These are phyloP conservation scores for Lacerta viridis DNA, from an alignment of 2,797 vertebrate species.

Conservation along the genomic window DNA sequence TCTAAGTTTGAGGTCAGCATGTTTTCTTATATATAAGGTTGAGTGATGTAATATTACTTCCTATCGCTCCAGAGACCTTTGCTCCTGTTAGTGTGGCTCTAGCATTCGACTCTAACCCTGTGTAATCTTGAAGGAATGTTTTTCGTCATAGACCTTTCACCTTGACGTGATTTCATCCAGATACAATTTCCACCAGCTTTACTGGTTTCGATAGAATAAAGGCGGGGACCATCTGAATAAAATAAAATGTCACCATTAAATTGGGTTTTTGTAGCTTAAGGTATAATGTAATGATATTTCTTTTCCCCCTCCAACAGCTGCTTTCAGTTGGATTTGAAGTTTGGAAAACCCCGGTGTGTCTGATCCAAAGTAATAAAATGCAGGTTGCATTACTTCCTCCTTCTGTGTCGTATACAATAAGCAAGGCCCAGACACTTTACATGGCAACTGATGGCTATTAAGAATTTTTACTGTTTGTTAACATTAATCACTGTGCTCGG, in stretches of 20 bases:
- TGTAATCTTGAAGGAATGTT: constrained; percentile 83
- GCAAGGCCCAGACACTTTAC: constrained; percentile 66
- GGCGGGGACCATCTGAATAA: constrained; percentile 83
- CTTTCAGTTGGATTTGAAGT: constrained; percentile 83
- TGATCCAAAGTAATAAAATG: constrained; percentile 82
- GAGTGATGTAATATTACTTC: constrained; percentile 71
- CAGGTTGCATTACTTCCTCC: constrained; percentile 82
- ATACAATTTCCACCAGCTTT: constrained; percentile 81
- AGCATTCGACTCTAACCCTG: constrained; percentile 71
- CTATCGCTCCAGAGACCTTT: constrained; percentile 72
- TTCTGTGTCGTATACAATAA: constrained; percentile 75
- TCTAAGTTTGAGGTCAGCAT: constrained; percentile 52
- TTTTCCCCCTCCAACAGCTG: constrained; percentile 76
- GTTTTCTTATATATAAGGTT: constrained; percentile 49
- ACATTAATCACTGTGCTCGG: constrained; percentile 64
- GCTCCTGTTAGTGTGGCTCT: constrained; percentile 74
- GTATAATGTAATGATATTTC: constrained; percentile 83
- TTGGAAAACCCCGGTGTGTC: constrained; percentile 76
- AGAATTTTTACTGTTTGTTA: constrained; percentile 61
- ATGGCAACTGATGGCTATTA: constrained; percentile 64
- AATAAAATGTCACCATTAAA: constrained; percentile 87
- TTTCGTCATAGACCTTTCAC: constrained; percentile 81
- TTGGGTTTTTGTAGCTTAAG: constrained; percentile 83
- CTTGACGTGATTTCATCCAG: constrained; percentile 84
- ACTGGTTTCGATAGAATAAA: constrained; percentile 79